Conservation (phyloP, 2,888 invertebrate genomes). For the Panopea generosa region DNA sequence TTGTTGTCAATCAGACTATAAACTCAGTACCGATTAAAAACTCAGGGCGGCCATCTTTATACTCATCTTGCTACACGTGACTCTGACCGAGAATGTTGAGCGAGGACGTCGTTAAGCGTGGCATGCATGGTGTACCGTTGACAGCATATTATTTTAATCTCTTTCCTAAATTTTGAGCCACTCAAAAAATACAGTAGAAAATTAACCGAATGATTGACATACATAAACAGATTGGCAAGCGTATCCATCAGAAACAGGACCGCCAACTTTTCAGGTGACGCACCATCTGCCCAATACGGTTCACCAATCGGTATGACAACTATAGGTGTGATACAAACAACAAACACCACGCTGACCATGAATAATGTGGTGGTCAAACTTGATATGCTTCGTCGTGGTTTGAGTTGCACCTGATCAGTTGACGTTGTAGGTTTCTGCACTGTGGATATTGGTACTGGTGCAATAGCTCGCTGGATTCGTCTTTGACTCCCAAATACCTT, state of each 20-base stretch:
- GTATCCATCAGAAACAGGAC: slow-evolving; percentile 38
- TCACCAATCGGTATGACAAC: slow-evolving; percentile 50
- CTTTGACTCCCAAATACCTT: slow-evolving; percentile 40
- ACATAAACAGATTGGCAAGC: slow-evolving; percentile 46
- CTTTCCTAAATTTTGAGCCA: slow-evolving; percentile 40
- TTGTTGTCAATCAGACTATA: too few species aligned
- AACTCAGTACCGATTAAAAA: too few species aligned
- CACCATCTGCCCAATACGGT: slow-evolving; percentile 42
- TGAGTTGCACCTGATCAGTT: background rate
- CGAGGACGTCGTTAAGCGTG: background rate
- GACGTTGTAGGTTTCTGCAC: background rate
- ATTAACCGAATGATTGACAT: slow-evolving; percentile 42
- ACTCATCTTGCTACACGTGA: too few species aligned
- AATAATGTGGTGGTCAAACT: slow-evolving; percentile 36
- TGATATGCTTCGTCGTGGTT: slow-evolving; percentile 10
- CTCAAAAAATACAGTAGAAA: slow-evolving; percentile 45
- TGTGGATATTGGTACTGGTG: background rate
- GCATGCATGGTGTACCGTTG: background rate
- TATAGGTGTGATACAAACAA: slow-evolving; percentile 47
- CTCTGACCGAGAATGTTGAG: too few species aligned
- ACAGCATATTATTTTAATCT: slow-evolving; percentile 21
- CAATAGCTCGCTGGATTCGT: slow-evolving; percentile 13
- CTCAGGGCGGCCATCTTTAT: too few species aligned
- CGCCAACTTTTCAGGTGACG: slow-evolving; percentile 31
- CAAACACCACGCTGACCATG: slow-evolving; percentile 37